Evolutionary conservation across 2,888 invertebrate genomes (phyloP).

Genomic region (Tanytarsus gracilentus): DNA sequence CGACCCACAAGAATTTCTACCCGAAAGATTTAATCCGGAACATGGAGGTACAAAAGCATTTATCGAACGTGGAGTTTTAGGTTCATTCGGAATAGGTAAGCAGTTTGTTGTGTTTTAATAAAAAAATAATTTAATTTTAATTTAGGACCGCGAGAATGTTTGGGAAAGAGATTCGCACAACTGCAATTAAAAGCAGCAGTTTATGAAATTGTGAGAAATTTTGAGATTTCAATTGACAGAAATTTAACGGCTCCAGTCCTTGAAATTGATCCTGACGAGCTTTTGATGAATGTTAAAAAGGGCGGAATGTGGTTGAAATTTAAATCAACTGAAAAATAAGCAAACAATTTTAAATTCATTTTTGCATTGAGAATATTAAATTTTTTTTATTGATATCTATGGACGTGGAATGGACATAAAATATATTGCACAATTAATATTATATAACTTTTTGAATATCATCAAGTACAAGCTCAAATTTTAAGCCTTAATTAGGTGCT

Average conservation of each 20-base stretch:
- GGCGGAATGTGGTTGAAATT: conserved; percentile 33
- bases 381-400: not conserved
- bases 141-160: conserved; percentile 39
- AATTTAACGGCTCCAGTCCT: conserved; percentile 36
- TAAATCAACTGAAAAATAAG: not conserved
- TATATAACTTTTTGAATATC: not conserved
- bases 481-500: conserved; percentile 31
- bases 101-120: conserved; percentile 32
- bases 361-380: not conserved
- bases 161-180: conserved; percentile 41
- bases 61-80: conserved; percentile 35
- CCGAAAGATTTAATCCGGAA: conserved; percentile 45
- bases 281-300: conserved; percentile 33
- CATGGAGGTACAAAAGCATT: conserved; percentile 33
- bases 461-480: not conserved
- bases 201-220: conserved; percentile 38
- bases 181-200: conserved; percentile 39
- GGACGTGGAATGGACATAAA: not conserved
- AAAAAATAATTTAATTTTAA: not conserved
- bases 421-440: not conserved
- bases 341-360: no score
- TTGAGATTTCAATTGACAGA: conserved; percentile 37
- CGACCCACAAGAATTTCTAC: conserved; percentile 47
- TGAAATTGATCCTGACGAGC: conserved; percentile 34
- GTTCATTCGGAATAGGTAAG: conserved; percentile 40